Evolutionary conservation across 1,140 invertebrate genomes (phyloP), one percentile per base, ranked within the genome.

Genomic region (Ptiloglossa arizonensis): DNA sequence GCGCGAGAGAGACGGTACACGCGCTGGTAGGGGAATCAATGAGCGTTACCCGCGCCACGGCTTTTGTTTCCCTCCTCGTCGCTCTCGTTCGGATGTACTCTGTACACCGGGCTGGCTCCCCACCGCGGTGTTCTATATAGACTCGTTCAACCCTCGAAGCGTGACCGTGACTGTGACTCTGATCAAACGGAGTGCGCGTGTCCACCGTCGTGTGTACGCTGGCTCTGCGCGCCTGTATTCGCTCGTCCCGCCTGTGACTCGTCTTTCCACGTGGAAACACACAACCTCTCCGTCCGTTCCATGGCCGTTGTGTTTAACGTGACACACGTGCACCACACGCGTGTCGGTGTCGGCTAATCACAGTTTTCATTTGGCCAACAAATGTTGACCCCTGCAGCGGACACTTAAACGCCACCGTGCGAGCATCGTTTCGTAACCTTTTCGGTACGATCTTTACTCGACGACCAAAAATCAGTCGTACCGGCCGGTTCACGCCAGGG

Each of bases 81-180:
- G 35, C 11, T 62, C 62, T 19, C 29, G 48, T 68, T 79, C 19
- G 32, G 59, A 76, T 79, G 72, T 66, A 76, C 62, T 24, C 74
- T 66, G 52, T 68, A 50, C 57, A 69, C 68, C 22, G 24, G 22
- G 41, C 50, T 68, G 32, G 22, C 46, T 76, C 69, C 77, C 76
- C 70, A 71, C 60, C 76, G 74, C 64, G 62, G 9, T 69, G 72
- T 72, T 69, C 72, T 82, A 73, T 75, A 83, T 80, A 81, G 75
- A 71, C 64, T 81, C 66, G 75, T 89, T 79, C 88, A 88, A 89
- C 88, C 88, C 88, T 89, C 83, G 75, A 87, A 89, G 88, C 88
- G 87, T 89, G 88, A 89, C 88, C 88, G 86, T 89, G 88, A 89
- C 88, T 89, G 87, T 89, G 88, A 89, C 88, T 89, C 87, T 82